Evolutionary conservation across 2,797 vertebrate species (phyloP).

Genomic region (Syndactyla subalaris): DNA sequence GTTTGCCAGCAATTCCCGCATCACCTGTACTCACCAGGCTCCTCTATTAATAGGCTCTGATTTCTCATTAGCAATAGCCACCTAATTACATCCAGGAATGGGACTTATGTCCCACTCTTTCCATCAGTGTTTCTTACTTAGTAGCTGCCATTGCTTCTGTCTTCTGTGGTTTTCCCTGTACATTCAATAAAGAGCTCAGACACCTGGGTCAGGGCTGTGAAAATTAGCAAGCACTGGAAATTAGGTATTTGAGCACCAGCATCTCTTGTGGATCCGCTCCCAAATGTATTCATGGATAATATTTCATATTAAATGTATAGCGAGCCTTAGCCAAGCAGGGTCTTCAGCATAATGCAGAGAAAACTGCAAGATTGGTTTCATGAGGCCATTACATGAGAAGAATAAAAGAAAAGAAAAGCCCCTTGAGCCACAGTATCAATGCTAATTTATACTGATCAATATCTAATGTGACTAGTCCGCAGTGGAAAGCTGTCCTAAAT

Average conservation of each 20-base stretch:
- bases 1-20: background rate
- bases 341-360: background rate
- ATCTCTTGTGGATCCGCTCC: background rate
- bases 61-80: background rate
- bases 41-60: background rate
- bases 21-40: background rate
- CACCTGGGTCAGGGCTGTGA: background rate
- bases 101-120: background rate
- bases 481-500: background rate
- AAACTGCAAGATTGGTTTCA: background rate
- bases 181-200: rapidly evolving
- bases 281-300: background rate
- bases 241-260: background rate
- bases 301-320: background rate
- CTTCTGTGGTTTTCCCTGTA: background rate
- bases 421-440: background rate
- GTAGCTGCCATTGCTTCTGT: background rate
- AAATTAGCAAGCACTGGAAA: background rate
- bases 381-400: background rate
- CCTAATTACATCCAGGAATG: background rate
- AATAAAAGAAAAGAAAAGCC: background rate
- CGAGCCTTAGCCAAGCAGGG: background rate
- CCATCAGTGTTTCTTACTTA: background rate
- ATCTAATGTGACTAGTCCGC: background rate
- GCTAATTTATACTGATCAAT: background rate